phyloP scores from a whole-genome alignment of 2,113 vertebrate genomes.

The Gulo gulo region DNA sequence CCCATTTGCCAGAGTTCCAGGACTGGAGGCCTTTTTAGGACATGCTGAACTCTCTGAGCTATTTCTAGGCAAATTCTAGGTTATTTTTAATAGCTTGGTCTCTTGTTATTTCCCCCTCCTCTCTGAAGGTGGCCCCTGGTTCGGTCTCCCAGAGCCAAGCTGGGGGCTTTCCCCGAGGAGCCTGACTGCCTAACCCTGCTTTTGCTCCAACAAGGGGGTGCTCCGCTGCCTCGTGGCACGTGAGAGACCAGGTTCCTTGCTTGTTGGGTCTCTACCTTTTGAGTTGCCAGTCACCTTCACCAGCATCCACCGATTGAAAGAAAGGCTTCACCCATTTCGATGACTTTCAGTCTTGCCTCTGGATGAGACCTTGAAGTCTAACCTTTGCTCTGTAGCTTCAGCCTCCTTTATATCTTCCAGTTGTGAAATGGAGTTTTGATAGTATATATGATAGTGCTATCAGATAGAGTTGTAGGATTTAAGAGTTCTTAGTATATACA shows the following conservation, averaged over 20 bases:
- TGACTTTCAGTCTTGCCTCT: not conserved
- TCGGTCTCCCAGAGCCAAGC: conserved; percentile 34
- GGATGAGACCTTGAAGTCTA: not conserved
- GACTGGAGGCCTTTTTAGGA: conserved; percentile 76
- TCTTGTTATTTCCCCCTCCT: conserved; percentile 64
- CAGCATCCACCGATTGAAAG: not conserved
- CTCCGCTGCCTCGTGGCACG: not conserved
- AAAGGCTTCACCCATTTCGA: not conserved
- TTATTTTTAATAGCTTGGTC: conserved; percentile 77
- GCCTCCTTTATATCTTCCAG: not conserved
- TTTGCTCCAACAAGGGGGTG: conserved; percentile 33
- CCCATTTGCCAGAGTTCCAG: conserved; percentile 55
- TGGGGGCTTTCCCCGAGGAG: not conserved
- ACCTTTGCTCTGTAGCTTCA: not conserved
- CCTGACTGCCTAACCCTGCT: not conserved
- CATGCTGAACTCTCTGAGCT: conserved; percentile 71
- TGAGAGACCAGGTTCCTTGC: not conserved
- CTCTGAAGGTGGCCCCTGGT: conserved; percentile 63
- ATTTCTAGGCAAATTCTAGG: conserved; percentile 77
- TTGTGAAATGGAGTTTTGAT: not conserved
- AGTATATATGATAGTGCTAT: too few species aligned
- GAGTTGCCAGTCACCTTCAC: not conserved
- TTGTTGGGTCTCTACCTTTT: not conserved
- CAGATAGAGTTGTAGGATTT: not conserved
- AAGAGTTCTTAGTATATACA: not conserved